Conservation (phyloP, 2,113 vertebrate genomes). For the Abramis brama region DNA sequence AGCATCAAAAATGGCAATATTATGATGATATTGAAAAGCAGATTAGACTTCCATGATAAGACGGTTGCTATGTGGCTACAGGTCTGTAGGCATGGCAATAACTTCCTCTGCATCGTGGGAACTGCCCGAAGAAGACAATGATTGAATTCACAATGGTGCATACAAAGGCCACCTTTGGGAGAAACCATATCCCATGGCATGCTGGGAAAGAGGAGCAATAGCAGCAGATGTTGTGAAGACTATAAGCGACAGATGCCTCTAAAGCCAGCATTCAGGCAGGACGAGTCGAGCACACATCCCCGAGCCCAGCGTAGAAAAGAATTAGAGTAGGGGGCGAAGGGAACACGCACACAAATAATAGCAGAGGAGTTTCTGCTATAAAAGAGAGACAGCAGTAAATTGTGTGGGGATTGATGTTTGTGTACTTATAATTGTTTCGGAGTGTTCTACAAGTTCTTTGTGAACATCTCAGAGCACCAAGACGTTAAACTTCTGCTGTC, state of each 20-base stretch:
- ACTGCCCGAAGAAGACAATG: conserved; percentile 79
- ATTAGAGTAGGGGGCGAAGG: conserved; percentile 59
- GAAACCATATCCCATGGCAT: conserved; percentile 83
- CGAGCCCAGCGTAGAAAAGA: conserved; percentile 54
- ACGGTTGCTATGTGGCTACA: conserved; percentile 56
- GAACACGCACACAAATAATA: conserved; percentile 78
- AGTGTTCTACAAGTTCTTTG: conserved; percentile 23
- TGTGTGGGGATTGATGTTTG: conserved; percentile 41
- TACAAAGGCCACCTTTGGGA: conserved; percentile 87
- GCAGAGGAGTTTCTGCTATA: conserved; percentile 74
- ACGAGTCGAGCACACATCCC: conserved; percentile 74
- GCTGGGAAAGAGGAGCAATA: conserved; percentile 84
- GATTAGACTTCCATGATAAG: conserved; percentile 21
- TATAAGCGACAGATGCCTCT: conserved; percentile 85
- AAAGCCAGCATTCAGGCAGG: conserved; percentile 79
- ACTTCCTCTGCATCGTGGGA: conserved; percentile 82
- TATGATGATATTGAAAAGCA: not conserved
- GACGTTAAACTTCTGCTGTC: conserved; percentile 7
- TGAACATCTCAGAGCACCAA: conserved; percentile 24
- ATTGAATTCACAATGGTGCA: conserved; percentile 79
- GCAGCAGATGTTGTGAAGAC: conserved; percentile 87
- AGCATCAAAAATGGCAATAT: not conserved
- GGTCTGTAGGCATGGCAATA: conserved; percentile 69
- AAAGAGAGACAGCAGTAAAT: conserved; percentile 54
- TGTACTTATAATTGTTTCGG: conserved; percentile 45